These are phyloP conservation scores for Mythimna albipuncta DNA, from an alignment of 2,888 invertebrate species.

Conservation along the genomic window DNA sequence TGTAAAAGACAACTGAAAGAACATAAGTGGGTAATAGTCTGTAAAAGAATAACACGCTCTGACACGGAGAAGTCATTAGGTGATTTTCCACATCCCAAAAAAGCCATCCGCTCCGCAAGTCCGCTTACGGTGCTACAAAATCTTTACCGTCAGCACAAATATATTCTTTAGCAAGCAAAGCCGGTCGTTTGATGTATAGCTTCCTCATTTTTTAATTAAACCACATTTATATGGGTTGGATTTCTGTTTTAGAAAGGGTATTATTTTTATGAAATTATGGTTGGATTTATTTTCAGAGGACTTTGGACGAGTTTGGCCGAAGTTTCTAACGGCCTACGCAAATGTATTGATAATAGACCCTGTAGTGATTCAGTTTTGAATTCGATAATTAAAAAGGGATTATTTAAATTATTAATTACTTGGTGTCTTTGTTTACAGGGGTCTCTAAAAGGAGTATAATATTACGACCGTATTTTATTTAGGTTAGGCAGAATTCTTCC, in stretches of 20 bases:
- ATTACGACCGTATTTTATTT: neutral
- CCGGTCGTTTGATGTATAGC: constrained; percentile 54
- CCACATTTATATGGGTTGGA: constrained; percentile 61
- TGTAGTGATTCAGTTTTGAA: constrained; percentile 34
- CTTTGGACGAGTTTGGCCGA: constrained; percentile 17
- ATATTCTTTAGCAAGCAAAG: constrained; percentile 48
- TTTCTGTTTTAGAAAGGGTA: constrained; percentile 48
- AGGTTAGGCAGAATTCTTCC: no score
- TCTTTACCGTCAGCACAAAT: constrained; percentile 43
- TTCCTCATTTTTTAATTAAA: constrained; percentile 64
- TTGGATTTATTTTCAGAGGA: constrained; percentile 30
- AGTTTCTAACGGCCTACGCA: constrained; percentile 35
- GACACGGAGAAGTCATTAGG: no score
- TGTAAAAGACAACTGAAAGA: no score
- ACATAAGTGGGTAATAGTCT: no score
- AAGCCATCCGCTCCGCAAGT: neutral
- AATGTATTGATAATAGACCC: constrained; percentile 7
- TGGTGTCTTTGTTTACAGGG: constrained; percentile 17
- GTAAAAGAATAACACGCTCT: no score
- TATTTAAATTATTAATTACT: constrained; percentile 23
- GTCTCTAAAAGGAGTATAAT: neutral
- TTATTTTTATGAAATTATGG: constrained; percentile 40
- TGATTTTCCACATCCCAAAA: no score
- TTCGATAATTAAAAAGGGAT: constrained; percentile 36
- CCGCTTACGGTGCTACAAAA: constrained; percentile 26